Evolutionary conservation across 2,113 vertebrate genomes (phyloP), one percentile per base, ranked within the genome.

Genomic region (Microcebus murinus): DNA sequence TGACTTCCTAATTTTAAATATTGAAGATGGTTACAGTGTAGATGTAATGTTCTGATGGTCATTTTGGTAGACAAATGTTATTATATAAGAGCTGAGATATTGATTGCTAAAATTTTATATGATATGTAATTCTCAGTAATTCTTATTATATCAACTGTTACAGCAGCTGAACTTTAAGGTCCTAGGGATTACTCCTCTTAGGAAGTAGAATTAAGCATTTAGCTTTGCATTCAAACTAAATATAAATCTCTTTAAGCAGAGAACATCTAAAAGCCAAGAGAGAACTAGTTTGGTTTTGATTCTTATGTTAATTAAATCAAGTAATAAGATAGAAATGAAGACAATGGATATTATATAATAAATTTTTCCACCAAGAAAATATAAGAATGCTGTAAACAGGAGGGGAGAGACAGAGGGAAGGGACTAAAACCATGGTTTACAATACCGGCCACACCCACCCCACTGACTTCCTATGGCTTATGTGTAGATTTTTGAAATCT

Each of bases 261-360:
- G 42, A 85, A 81, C 25, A 87, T 31, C 39, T 87, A 36, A 71
- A 71, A 57, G 42, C 79, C 36, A 96, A 86, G 23, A 57, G 11
- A 73, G 6, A 88, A 77, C 10, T 88, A 39, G 31, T 17, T 87
- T 71, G 8, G 34, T 93, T 79, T 81, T 25, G 31, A 68, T 61
- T 68, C n/a, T 77, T 50, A 15, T 83, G 17, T n/a, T 95, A 68
- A 91, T 81, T 67, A 95, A 68, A 79, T 71, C 86, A 61, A 88
- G 48, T 8, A 86, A n/a, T 89, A 63, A 57, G n/a, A n/a, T 4
- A 76, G 25, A 3, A 76, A 90, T 39, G 23, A 74, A 88, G 68
- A 77, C 61, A 63, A 63, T 1, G 3, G 17, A 45, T 74, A 11
- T 42, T 36, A 21, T 20, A 7, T 31, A 61, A 9, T n/a, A 61